Evolutionary conservation across 2,888 invertebrate genomes (phyloP).

Genomic region (Beris morrisii): DNA sequence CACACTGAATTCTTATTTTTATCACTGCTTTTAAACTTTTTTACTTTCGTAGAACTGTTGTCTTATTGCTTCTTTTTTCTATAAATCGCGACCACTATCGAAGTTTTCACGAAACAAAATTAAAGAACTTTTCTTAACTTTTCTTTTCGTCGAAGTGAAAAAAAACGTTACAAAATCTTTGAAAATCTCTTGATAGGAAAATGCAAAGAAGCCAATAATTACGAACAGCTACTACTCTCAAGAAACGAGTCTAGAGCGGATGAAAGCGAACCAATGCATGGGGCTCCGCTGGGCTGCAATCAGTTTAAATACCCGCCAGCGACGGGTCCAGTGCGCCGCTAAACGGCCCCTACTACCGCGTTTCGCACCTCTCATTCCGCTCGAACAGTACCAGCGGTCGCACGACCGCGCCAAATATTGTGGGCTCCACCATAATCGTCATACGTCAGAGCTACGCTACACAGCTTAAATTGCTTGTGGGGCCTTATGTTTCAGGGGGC

Average conservation of each 20-base stretch:
- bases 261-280: constrained; percentile 72
- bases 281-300: constrained; percentile 63
- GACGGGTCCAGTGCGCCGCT: constrained; percentile 32
- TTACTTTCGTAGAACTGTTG: constrained; percentile 29
- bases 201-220: constrained; percentile 57
- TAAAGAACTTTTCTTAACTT: constrained; percentile 44
- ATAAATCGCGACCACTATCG: constrained; percentile 16
- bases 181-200: constrained; percentile 9
- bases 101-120: constrained; percentile 35
- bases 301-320: constrained; percentile 63
- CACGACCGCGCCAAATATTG: constrained; percentile 13
- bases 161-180: constrained; percentile 1
- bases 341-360: constrained; percentile 15
- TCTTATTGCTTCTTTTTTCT: constrained; percentile 36
- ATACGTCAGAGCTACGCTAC: neutral
- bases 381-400: neutral
- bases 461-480: neutral
- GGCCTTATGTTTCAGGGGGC: constrained; percentile 9
- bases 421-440: constrained; percentile 1
- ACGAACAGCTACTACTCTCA: constrained; percentile 56
- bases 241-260: constrained; percentile 64
- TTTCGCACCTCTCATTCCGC: constrained; percentile 17
- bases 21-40: constrained; percentile 26
- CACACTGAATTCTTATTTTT: constrained; percentile 12
- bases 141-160: too few species aligned